Percentiles rank a stretch among this genome's conserved stretches.
phyloP scores from a whole-genome alignment of 2,113 vertebrate species.

The Callocephalon fimbriatum region DNA sequence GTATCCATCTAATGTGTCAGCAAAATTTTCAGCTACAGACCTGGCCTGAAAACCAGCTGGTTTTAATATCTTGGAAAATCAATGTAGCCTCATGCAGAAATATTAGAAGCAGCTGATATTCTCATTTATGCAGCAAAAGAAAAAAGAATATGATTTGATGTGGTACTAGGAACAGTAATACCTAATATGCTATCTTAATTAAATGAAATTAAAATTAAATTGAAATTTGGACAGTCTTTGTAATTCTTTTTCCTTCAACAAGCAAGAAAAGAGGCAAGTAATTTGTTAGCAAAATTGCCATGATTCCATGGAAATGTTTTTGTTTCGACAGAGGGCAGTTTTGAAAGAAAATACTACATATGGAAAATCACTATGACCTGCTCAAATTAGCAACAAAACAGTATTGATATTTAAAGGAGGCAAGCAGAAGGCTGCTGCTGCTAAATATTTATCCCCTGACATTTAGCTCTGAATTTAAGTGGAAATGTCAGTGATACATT shows the following conservation, averaged over 20 bases:
- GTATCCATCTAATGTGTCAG: background rate
- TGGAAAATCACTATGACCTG: background rate
- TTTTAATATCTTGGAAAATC: conserved; percentile 31
- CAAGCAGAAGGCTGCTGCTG: background rate
- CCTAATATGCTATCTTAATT: background rate
- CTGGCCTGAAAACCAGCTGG: background rate
- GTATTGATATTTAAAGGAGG: background rate
- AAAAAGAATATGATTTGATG: background rate
- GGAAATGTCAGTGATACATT: background rate
- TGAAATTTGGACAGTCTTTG: background rate
- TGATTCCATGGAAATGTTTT: background rate
- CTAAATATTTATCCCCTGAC: background rate
- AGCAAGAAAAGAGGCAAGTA: background rate
- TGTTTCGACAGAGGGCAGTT: background rate
- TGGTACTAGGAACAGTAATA: background rate
- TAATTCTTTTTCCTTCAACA: background rate
- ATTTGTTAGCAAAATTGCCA: background rate
- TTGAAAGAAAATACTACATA: background rate
- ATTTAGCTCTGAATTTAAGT: background rate
- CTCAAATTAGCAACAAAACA: background rate
- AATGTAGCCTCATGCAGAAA: background rate
- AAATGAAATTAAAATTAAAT: background rate
- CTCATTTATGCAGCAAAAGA: background rate
- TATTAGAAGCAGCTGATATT: conserved; percentile 39
- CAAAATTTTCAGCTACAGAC: background rate